These are phyloP conservation scores for Spilosoma lubricipeda DNA, from an alignment of 2,888 invertebrate species.

Conservation along the genomic window DNA sequence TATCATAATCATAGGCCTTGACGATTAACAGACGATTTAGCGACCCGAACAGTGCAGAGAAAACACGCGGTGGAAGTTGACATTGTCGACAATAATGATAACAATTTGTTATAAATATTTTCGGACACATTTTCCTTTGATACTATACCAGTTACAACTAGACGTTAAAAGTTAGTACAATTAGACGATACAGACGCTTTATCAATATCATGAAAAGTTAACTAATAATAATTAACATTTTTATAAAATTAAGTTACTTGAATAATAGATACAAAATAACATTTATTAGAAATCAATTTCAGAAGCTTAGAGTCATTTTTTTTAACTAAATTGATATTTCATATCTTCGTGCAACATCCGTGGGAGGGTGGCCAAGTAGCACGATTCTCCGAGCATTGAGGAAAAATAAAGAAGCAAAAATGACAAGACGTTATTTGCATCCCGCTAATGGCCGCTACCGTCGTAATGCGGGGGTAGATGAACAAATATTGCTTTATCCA, in stretches of 20 bases:
- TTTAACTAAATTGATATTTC: slow-evolving; percentile 40
- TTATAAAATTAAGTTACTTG: no score
- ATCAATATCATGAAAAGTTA: background rate
- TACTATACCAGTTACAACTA: background rate
- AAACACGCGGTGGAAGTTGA: background rate
- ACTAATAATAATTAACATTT: background rate
- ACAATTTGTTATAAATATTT: background rate
- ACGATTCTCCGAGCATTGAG: slow-evolving; percentile 68
- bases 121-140: background rate
- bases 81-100: background rate
- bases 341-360: slow-evolving; percentile 54
- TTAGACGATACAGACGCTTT: background rate
- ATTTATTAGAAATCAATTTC: background rate
- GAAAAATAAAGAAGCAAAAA: slow-evolving; percentile 85
- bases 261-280: background rate
- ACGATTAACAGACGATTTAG: background rate
- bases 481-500: slow-evolving; percentile 86
- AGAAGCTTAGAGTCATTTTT: background rate
- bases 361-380: slow-evolving; percentile 62
- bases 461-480: slow-evolving; percentile 85
- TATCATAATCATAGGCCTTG: background rate
- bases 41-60: background rate
- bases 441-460: slow-evolving; percentile 82
- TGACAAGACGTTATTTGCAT: slow-evolving; percentile 86
- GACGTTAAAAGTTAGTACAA: no score